Evolutionary conservation across 2,113 vertebrate genomes (phyloP).

Genomic region (Daboia siamensis): DNA sequence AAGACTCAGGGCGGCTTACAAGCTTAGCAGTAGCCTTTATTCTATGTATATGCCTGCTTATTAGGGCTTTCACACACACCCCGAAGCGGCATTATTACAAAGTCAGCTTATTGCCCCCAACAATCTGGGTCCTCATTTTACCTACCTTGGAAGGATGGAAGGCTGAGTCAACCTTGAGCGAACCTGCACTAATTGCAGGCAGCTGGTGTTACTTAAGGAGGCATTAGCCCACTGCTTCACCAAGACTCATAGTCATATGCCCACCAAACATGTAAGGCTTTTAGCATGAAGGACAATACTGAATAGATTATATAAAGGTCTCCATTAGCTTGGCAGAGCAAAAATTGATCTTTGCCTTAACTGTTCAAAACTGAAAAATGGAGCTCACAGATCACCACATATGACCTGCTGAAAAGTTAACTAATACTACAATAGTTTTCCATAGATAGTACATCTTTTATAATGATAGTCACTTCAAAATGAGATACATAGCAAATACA

Average conservation of each 20-base stretch:
- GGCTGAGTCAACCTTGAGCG: no score
- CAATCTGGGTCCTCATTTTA: no score
- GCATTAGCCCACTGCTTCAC: no score
- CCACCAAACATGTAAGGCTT: neutral
- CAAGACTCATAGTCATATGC: neutral
- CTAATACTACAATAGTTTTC: neutral
- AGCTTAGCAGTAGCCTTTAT: no score
- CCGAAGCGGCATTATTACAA: no score
- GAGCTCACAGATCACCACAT: neutral
- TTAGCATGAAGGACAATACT: neutral
- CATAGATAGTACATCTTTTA: neutral
- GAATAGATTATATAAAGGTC: neutral
- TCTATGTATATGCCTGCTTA: no score
- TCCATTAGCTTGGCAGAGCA: neutral
- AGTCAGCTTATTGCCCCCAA: no score
- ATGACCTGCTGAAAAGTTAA: neutral
- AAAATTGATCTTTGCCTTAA: neutral
- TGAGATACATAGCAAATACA: neutral
- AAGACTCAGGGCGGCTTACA: no score
- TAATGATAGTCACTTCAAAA: neutral
- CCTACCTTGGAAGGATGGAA: no score
- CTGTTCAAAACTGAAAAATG: neutral
- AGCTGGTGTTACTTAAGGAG: no score
- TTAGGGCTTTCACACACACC: no score
- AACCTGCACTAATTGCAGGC: no score